Percentiles rank a stretch among this genome's conserved stretches.
phyloP scores from a whole-genome alignment of 1,140 invertebrate species.

The Bombyx mandarina region DNA sequence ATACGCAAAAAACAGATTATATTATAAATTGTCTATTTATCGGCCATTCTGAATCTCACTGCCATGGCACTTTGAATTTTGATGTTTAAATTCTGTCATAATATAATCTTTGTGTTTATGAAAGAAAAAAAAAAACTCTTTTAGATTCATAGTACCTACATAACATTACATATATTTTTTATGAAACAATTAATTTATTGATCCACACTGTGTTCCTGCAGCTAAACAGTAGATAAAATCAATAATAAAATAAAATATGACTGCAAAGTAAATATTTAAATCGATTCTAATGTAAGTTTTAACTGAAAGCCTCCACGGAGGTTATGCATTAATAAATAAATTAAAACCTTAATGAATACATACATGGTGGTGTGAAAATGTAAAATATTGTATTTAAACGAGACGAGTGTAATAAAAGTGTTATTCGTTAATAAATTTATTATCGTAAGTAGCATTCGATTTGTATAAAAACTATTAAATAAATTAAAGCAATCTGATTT shows the following conservation, averaged over 20 bases:
- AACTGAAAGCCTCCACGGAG: slow-evolving; percentile 69
- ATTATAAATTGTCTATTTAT: no score
- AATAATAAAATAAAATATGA: slow-evolving; percentile 53
- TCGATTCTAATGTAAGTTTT: slow-evolving; percentile 64
- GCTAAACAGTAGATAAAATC: slow-evolving; percentile 51
- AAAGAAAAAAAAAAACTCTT: no score
- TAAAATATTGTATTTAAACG: slow-evolving; percentile 41
- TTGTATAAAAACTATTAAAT: slow-evolving; percentile 70
- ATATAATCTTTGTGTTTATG: no score
- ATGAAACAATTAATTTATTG: slow-evolving; percentile 7
- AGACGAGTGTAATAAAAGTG: slow-evolving; percentile 60
- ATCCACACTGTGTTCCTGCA: slow-evolving; percentile 61
- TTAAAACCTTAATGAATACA: slow-evolving; percentile 24
- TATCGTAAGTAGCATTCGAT: slow-evolving; percentile 69
- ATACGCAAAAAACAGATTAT: no score
- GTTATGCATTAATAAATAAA: slow-evolving; percentile 67
- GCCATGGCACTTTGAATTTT: no score
- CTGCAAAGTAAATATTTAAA: slow-evolving; percentile 53
- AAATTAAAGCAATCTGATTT: slow-evolving; percentile 72
- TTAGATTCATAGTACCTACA: no score
- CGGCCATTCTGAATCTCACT: no score
- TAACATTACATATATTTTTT: no score
- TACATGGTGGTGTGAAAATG: slow-evolving; percentile 50
- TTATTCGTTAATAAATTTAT: slow-evolving; percentile 62
- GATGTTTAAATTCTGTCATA: no score